Evolutionary conservation across 1,140 invertebrate species (phyloP), one percentile per base, ranked within the genome.

Genomic region (Drosophila ercepeae): DNA sequence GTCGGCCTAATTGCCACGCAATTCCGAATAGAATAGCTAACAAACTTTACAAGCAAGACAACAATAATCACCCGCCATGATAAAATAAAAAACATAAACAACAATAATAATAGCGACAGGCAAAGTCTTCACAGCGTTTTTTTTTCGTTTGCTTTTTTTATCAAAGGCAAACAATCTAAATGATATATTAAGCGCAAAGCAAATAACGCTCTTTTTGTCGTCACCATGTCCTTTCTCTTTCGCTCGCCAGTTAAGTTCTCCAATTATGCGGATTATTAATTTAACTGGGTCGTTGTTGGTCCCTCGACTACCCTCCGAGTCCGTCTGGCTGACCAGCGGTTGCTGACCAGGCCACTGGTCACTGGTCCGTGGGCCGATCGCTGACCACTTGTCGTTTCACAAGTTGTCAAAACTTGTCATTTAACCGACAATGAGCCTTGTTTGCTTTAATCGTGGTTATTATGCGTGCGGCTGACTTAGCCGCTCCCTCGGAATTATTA

Each of bases 251-350:
- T 72, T 88, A 81, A 90, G 86, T 86, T 90, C 81, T 75, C 78
- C 89, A 91, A 90, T 91, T 91, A 91, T 88, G 76, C 78, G 86
- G 89, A 91, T 91, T 91, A 91, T 91, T 89, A 90, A 89, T 90
- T 91, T 89, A 90, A 89, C 82, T 91, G 74, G 76, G 68, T 79
- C 81, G 72, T 64, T 77, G 46, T 16, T 27, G 46, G 14, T 42
- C 5, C 7, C 8, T 13, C 25, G 55, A 39, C 32, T 7, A 3
- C 39, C 39, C 39, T 11, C 29, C 29, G 29, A 9, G 11, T 32
- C 29, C 9, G 29, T 11, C 9, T n/a, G 21, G 21, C 29, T 32
- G 29, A 8, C 7, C 27, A 27, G 29, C 11, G 21, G 29, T n/a
- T 11, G 23, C 23, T 48, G 29, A 14, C 3, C 13, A 46, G 27